Evolutionary conservation across 2,797 vertebrate species (phyloP).

Genomic region (Pygocentrus nattereri): DNA sequence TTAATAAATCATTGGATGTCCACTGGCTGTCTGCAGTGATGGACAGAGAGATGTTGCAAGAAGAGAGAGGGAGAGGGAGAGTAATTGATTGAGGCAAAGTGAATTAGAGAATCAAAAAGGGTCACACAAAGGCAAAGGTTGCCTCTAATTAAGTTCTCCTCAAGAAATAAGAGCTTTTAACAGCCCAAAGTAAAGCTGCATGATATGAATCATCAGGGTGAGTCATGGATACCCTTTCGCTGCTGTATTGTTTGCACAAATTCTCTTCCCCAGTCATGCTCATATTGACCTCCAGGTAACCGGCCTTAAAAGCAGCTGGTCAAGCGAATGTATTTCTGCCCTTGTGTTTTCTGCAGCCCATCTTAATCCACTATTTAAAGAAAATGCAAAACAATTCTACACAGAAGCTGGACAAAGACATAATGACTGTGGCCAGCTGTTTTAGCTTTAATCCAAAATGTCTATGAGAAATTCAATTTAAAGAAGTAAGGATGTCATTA

Average conservation of each 20-base stretch:
- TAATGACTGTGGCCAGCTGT: too few species aligned
- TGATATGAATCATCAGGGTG: conserved; percentile 11
- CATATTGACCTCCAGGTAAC: not conserved
- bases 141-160: conserved; percentile 20
- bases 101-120: conserved; percentile 2
- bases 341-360: not conserved
- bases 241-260: not conserved
- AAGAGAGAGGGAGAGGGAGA: not conserved
- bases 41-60: conserved; percentile 3
- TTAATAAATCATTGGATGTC: conserved; percentile 74
- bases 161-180: conserved; percentile 13
- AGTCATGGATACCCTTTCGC: not conserved
- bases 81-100: conserved; percentile 1
- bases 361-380: too few species aligned
- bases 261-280: not conserved
- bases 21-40: conserved; percentile 47
- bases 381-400: too few species aligned
- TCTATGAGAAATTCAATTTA: too few species aligned
- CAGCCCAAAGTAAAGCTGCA: conserved; percentile 1
- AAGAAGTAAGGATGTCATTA: too few species aligned
- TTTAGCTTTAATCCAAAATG: too few species aligned
- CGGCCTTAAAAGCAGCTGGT: not conserved
- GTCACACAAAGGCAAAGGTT: conserved; percentile 12
- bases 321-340: not conserved
- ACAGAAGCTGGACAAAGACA: too few species aligned